Base-by-base conservation (phyloP, 2,113 vertebrate genomes). In the Rhizomys pruinosus region DNA sequence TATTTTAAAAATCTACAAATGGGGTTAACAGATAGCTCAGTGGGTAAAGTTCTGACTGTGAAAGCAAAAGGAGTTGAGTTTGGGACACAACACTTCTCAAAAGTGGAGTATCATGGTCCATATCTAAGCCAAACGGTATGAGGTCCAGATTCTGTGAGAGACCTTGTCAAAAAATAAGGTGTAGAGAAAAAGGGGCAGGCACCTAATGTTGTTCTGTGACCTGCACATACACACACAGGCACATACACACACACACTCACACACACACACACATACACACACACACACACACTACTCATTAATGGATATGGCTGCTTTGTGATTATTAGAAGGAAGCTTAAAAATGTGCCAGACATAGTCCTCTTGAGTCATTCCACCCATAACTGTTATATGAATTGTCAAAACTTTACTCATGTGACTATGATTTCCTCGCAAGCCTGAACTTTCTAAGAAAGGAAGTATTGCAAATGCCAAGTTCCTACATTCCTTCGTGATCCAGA, bases 361-460 rank as follows among this genome's bases (percentile, higher is more conserved):
- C 23, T 91, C 39, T 95, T 66, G 63, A 97, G 68, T 79, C 63
- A 84, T 84, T 85, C 39, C 39, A 94, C 59, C 47, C 90, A 81
- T 85, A 93, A 95, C 87, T 95, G 93, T 73, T 92, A 82, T 19
- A 81, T 34, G 20, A 96, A 66, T 81, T 93, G 74, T 44, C 91
- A 96, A 81, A 87, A 97, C n/a, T 55, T 72, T 44, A 94, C 22
- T 90, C 68, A 71, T 42, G 44, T 82, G 69, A 95, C 42, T 89
- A 66, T 94, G 29, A 90, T 84, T 94, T 95, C 63, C n/a, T 95
- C 80, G 84, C 39, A 74, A 90, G 63, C 94, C 63, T 32, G 77
- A 81, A 69, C 27, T 92, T 86, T 95, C 90, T 77, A 93, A 69
- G 59, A 91, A 89, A 95, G 47, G 57, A 95, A 84, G 84, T 25